These are phyloP conservation scores for Araneus ventricosus DNA, from an alignment of 1,140 invertebrate species.

Conservation along the genomic window DNA sequence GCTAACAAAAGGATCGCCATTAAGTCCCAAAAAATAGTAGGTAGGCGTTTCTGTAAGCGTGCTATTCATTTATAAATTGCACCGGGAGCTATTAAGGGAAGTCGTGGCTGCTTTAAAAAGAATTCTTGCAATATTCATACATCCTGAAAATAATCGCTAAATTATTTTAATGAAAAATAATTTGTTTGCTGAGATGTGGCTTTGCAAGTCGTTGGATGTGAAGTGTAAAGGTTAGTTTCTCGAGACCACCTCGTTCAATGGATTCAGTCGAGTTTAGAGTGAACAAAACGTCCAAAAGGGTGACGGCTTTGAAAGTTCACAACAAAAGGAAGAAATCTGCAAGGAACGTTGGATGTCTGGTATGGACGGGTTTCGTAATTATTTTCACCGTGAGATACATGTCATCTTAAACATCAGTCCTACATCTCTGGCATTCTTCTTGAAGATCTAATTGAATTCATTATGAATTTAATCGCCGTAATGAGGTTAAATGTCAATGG, in stretches of 20 bases:
- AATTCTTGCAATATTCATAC: slow-evolving; percentile 29
- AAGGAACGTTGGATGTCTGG: background rate
- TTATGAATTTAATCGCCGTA: too few species aligned
- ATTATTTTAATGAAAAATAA: slow-evolving; percentile 23
- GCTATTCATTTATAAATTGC: background rate
- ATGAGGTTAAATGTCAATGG: too few species aligned
- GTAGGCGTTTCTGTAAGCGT: slow-evolving; percentile 21
- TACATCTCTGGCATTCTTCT: too few species aligned
- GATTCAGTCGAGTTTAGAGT: background rate
- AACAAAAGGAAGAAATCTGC: background rate
- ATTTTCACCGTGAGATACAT: background rate
- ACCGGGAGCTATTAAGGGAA: background rate
- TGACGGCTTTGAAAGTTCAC: background rate
- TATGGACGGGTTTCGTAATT: background rate
- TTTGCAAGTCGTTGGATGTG: background rate
- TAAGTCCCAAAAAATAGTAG: slow-evolving; percentile 13
- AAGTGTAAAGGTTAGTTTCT: slow-evolving; percentile 14
- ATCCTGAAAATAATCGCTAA: slow-evolving; percentile 15
- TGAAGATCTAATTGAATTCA: too few species aligned
- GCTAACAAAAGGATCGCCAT: background rate
- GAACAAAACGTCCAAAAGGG: background rate
- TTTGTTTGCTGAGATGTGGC: background rate
- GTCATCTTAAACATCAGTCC: too few species aligned
- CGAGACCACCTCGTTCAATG: background rate
- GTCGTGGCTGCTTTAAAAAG: background rate